Percentiles rank a stretch among this genome's conserved stretches.
Conservation (phyloP, 2,797 vertebrate species). For the Ceryle rudis region DNA sequence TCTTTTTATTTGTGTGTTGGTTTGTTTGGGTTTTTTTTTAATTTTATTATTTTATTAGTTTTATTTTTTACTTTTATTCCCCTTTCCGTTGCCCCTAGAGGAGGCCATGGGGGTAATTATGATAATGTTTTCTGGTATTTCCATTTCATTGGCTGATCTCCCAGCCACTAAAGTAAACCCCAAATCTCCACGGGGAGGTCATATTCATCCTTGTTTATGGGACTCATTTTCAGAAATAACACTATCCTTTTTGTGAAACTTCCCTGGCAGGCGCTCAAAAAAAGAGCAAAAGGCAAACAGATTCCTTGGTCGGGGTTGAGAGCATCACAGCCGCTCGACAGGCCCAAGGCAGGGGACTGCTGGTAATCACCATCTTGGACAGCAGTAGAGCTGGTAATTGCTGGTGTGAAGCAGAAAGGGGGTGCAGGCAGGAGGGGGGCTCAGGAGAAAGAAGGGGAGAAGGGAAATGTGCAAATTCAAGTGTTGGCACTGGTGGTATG, state of each 20-base stretch:
- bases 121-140: conserved; percentile 50
- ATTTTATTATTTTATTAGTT: not conserved
- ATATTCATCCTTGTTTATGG: conserved; percentile 45
- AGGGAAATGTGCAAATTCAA: not conserved
- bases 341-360: not conserved
- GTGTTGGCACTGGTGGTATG: too few relatives aligned
- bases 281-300: not conserved
- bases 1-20: too few relatives aligned
- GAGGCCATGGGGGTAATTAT: conserved; percentile 11
- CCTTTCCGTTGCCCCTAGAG: not conserved
- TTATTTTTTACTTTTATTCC: not conserved
- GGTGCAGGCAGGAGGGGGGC: not conserved
- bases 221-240: conserved; percentile 55
- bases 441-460: not conserved
- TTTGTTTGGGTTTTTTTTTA: too few relatives aligned
- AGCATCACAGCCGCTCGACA: not conserved
- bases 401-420: not conserved
- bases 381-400: rapidly evolving
- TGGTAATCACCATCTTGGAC: not conserved
- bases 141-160: conserved; percentile 49
- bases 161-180: conserved; percentile 50
- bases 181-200: not conserved
- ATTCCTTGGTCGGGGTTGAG: not conserved
- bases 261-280: conserved; percentile 18
- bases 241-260: conserved; percentile 3